A percentile compares a stretch with the other conserved stretches of the same genome.
Evolutionary conservation across 2,888 invertebrate genomes (phyloP).

Genomic region (Microplitis manilae): DNA sequence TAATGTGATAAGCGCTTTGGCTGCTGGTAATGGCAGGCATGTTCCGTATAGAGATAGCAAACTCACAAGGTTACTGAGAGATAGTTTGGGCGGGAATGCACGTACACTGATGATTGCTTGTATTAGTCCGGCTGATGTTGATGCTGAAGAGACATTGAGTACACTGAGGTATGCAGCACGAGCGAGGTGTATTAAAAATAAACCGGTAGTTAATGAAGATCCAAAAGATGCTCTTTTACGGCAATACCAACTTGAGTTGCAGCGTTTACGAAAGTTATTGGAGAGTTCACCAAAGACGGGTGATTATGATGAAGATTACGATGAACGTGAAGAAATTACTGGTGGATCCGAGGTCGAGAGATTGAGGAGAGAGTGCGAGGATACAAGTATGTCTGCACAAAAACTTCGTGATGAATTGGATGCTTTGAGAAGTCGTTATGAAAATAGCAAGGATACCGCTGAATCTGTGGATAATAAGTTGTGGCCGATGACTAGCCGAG

Average conservation of each 20-base stretch:
- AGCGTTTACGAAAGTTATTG: slow-evolving; percentile 78
- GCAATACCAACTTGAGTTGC: slow-evolving; percentile 89
- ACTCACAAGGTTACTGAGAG: slow-evolving; percentile 84
- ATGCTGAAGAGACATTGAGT: slow-evolving; percentile 87
- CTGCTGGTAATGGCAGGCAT: slow-evolving; percentile 82
- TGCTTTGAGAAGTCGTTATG: slow-evolving; percentile 55
- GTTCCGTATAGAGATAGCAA: slow-evolving; percentile 89
- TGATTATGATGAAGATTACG: slow-evolving; percentile 41
- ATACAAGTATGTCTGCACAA: slow-evolving; percentile 63
- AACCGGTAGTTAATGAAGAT: slow-evolving; percentile 89
- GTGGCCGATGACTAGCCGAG: slow-evolving; percentile 53
- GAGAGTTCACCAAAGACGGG: slow-evolving; percentile 56
- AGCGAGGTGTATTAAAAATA: slow-evolving; percentile 90
- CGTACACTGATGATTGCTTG: slow-evolving; percentile 92
- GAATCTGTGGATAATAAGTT: slow-evolving; percentile 42
- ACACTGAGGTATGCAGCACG: slow-evolving; percentile 88
- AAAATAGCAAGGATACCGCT: background rate
- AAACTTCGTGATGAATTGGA: slow-evolving; percentile 61
- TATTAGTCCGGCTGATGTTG: slow-evolving; percentile 85
- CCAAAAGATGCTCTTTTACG: slow-evolving; percentile 90
- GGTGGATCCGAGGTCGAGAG: slow-evolving; percentile 56
- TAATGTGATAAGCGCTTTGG: slow-evolving; percentile 91
- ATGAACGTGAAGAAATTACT: slow-evolving; percentile 26
- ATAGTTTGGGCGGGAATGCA: slow-evolving; percentile 89
- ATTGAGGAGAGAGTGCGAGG: slow-evolving; percentile 60